Base-by-base conservation (phyloP, 2,113 vertebrate species). In the Dromaius novaehollandiae region DNA sequence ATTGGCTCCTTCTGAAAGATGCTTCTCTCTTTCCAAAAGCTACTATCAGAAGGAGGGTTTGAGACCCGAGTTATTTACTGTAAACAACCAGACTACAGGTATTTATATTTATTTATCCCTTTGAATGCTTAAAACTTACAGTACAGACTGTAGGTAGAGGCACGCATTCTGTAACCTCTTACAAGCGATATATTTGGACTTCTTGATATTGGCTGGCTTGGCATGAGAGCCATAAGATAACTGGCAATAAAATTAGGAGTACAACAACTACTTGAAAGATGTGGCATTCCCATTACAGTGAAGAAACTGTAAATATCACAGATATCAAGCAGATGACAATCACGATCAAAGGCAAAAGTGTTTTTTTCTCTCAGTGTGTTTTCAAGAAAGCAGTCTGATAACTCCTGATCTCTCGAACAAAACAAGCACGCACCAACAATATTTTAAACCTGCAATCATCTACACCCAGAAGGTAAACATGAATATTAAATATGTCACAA, bases 291-390 rank as follows among this genome's bases (percentile, higher is more conserved):
- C n/a, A n/a, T n/a, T n/a, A n/a, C n/a, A n/a, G 2, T 6, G 46
- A 17, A 75, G 19, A 87, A 87, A 76, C 36, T 58, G 14, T 15
- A 71, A 76, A 76, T 25, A 13, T 18, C 58, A 28, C 18, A 51
- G 46, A 36, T 7, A 64, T 24, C 2, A 2, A 2, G 1, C 1
- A 0, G 81, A 25, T 53, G 70, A 50, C 0, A 0, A 55, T 10
- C 19, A 14, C 19, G 20, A 73, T 7, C 64, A 38, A 71, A 5
- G 21, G 5, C 2, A 0, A 9, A 42, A 68, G 32, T 73, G 18
- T 48, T 48, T 48, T n/a, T 88, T 51, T 46, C 48, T 42, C 75
- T 50, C 0, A 0, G 51, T 21, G 5, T 42, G 13, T 34, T 55
- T 56, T 69, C 82, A 88, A 75, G 56, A 38, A 93, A 48, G 36